Percentiles rank a stretch among this genome's conserved stretches.
Conservation (phyloP, 2,888 invertebrate genomes). For the Limulus polyphemus region DNA sequence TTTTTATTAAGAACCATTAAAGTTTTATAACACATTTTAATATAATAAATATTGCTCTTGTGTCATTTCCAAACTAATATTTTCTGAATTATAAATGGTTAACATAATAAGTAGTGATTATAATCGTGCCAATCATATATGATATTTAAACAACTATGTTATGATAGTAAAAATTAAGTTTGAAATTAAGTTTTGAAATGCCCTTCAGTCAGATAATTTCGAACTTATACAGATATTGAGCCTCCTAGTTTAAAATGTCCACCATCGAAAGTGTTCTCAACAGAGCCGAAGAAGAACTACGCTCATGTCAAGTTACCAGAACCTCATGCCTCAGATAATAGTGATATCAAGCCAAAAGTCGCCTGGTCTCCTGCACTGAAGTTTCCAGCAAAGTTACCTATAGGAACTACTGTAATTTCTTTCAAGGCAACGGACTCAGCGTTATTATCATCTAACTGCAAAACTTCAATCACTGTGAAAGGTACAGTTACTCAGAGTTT, state of each 20-base stretch:
- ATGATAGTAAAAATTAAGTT: too few relatives aligned
- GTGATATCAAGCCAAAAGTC: slow-evolving; percentile 6
- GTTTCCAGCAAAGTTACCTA: neutral
- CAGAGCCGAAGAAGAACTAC: slow-evolving; percentile 3
- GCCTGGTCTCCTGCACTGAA: slow-evolving; percentile 2
- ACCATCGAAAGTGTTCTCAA: neutral
- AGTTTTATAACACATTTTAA: too few relatives aligned
- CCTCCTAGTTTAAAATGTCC: slow-evolving; percentile 12
- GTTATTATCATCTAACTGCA: slow-evolving; percentile 1
- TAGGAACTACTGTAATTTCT: neutral
- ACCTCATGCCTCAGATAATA: slow-evolving; percentile 9
- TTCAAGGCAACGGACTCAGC: slow-evolving; percentile 7
- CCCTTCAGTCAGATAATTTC: too few relatives aligned
- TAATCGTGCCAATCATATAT: too few relatives aligned
- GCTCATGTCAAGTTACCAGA: slow-evolving; percentile 2
- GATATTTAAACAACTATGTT: too few relatives aligned
- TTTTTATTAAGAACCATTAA: too few relatives aligned
- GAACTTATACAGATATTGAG: slow-evolving; percentile 5
- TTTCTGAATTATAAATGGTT: too few relatives aligned
- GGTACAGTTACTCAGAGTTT: slow-evolving; percentile 1
- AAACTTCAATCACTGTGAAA: slow-evolving; percentile 3
- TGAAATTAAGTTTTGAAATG: too few relatives aligned
- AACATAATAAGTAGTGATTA: too few relatives aligned
- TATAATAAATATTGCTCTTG: too few relatives aligned
- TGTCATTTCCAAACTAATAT: too few relatives aligned